Conservation (phyloP, 1,140 invertebrate genomes). For the roundworm (Caenorhabditis elegans) region WBcel235 BX284606.5:15217001-15217500, state of each 20-base stretch:
- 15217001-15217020: too few species aligned
- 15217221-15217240: neutral
- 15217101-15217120: too few species aligned
- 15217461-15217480: neutral
- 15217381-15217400: neutral
- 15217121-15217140: too few species aligned
- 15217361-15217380: neutral
- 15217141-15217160: too few species aligned
- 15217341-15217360: neutral
- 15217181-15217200: too few species aligned
- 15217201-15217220: too few species aligned
- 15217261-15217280: neutral
- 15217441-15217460: neutral
- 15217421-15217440: neutral
- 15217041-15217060: too few species aligned
- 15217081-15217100: too few species aligned
- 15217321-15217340: neutral
- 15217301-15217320: neutral
- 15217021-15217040: too few species aligned
- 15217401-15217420: neutral
- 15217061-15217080: too few species aligned
- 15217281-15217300: neutral
- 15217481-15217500: conserved; percentile 13
- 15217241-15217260: neutral
- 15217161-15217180: too few species aligned